phyloP scores from a whole-genome alignment of 2,113 vertebrate species.

The Jaculus jaculus region DNA sequence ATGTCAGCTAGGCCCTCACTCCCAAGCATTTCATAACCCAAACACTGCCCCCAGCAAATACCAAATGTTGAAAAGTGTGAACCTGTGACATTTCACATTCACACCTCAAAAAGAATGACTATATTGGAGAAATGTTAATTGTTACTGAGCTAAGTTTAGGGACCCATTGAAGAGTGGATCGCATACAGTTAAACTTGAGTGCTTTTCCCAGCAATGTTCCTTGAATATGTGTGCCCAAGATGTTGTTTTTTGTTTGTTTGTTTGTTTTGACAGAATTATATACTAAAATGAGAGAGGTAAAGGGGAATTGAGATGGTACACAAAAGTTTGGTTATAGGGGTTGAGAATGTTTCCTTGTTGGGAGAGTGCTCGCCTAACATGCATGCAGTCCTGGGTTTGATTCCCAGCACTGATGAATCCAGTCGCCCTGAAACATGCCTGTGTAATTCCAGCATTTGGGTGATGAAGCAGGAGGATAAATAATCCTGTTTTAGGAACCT shows the following conservation, averaged over 20 bases:
- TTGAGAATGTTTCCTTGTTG: too few relatives aligned
- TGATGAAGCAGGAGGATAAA: too few relatives aligned
- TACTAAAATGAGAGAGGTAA: not conserved
- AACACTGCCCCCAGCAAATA: not conserved
- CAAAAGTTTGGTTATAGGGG: too few relatives aligned
- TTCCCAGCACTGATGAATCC: too few relatives aligned
- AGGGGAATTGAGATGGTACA: too few relatives aligned
- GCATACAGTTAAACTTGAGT: not conserved
- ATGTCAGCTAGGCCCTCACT: not conserved
- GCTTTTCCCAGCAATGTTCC: not conserved
- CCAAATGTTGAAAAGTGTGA: not conserved
- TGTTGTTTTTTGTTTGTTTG: too few relatives aligned
- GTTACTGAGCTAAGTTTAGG: not conserved
- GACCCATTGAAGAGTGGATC: not conserved
- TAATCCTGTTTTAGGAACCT: too few relatives aligned
- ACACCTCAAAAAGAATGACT: not conserved
- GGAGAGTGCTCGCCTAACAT: not conserved
- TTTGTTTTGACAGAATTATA: not conserved
- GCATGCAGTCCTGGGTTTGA: too few relatives aligned
- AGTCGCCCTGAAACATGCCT: too few relatives aligned
- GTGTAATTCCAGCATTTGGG: too few relatives aligned
- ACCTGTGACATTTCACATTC: not conserved
- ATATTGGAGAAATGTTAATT: not conserved
- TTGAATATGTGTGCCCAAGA: not conserved
- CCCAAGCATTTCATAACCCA: not conserved